A percentile compares a stretch with the other conserved stretches of the same genome.
Conservation (phyloP, 2,888 invertebrate species). For the Trachelus troglodyta region DNA sequence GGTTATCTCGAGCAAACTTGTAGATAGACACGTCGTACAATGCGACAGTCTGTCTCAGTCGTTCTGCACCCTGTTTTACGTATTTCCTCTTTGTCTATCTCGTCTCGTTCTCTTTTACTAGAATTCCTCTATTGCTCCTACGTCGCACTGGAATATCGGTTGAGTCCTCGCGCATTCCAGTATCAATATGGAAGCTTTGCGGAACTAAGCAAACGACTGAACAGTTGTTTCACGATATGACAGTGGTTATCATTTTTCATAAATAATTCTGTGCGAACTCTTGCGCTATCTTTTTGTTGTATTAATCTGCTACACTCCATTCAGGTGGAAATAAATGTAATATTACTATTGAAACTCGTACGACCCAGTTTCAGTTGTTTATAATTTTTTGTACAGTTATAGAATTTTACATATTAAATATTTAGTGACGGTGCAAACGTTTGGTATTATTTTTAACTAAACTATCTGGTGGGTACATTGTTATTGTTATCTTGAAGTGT, state of each 20-base stretch:
- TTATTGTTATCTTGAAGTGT: background rate
- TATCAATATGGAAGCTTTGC: background rate
- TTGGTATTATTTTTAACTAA: background rate
- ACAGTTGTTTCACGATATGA: background rate
- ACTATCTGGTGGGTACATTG: background rate
- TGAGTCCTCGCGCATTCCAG: background rate
- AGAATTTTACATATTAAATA: background rate
- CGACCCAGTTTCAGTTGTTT: background rate
- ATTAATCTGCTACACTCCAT: background rate
- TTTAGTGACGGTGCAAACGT: background rate
- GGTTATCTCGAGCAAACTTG: constrained; percentile 56
- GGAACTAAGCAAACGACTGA: background rate
- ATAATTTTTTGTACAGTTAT: background rate
- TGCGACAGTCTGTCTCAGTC: constrained; percentile 28
- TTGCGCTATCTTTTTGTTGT: background rate
- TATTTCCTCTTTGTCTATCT: background rate
- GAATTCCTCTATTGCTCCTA: background rate
- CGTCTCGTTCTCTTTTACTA: background rate
- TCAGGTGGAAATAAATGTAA: background rate
- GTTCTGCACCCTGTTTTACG: background rate
- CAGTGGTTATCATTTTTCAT: background rate
- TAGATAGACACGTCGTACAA: constrained; percentile 35
- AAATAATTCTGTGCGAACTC: background rate
- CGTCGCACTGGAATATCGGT: background rate
- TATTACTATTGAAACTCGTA: too few species aligned